A percentile compares a stretch with the other conserved stretches of the same genome.
Evolutionary conservation across 2,113 vertebrate genomes (phyloP).

Genomic region (Mus spicilegus): DNA sequence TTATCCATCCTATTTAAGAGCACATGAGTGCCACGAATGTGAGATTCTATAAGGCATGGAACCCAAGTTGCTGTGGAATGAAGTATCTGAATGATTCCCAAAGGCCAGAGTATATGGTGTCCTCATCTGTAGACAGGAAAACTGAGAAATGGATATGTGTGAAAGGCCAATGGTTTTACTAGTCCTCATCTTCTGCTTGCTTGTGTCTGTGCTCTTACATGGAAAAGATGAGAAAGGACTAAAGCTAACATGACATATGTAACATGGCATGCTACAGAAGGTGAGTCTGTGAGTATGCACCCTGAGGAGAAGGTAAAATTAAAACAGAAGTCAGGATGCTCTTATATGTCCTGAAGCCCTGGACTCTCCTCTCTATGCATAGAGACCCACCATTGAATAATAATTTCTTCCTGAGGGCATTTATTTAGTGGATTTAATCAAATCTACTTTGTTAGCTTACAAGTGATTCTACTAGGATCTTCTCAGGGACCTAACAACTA

Average conservation of each 20-base stretch:
- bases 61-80: no score
- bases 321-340: background rate
- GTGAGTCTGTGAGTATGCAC: background rate
- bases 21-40: background rate
- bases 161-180: background rate
- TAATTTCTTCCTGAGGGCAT: background rate
- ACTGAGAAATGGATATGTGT: background rate
- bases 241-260: no score
- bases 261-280: background rate
- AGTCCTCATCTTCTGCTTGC: background rate
- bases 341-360: background rate
- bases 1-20: background rate
- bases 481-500: no score
- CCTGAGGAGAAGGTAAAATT: background rate
- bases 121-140: background rate
- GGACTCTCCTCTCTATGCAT: background rate
- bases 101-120: fast-evolving
- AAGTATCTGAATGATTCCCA: background rate
- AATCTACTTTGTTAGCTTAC: no score
- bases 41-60: background rate
- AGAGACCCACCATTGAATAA: background rate
- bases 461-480: no score
- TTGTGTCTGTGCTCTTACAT: background rate
- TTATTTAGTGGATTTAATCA: background rate
- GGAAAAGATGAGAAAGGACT: background rate